Evolutionary conservation across 2,888 invertebrate genomes (phyloP), one percentile per base, ranked within the genome.

Genomic region (Megalurothrips usitatus): DNA sequence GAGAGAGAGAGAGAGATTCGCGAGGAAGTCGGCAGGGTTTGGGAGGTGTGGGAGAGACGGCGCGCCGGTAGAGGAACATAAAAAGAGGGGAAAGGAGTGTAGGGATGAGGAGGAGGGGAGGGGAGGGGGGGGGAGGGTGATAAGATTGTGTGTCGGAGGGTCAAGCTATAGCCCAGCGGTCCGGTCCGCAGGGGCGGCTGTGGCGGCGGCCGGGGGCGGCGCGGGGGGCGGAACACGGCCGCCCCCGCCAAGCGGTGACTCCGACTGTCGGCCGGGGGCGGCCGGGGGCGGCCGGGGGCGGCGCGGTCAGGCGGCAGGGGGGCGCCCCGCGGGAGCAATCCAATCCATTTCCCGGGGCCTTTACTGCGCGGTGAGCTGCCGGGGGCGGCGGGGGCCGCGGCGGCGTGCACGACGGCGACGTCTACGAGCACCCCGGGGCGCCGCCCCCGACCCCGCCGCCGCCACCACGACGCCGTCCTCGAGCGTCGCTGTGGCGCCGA

Each of bases 341-440:
- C 68, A 75, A 75, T 75, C 68, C 68, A 75, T 75, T 75, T 75
- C 68, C 68, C 26, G 26, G 26, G 68, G 68, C 68, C 23, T 75
- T 75, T 75, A 75, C 23, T 23, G 68, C 68, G 23, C n/a, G n/a
- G n/a, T n/a, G n/a, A n/a, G n/a, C n/a, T n/a, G n/a, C n/a, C n/a
- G n/a, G n/a, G n/a, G n/a, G n/a, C n/a, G n/a, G n/a, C n/a, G n/a
- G n/a, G n/a, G n/a, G n/a, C n/a, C n/a, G n/a, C n/a, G n/a, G n/a
- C n/a, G n/a, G n/a, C n/a, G n/a, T n/a, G n/a, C n/a, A n/a, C n/a
- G n/a, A n/a, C n/a, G n/a, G n/a, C n/a, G n/a, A n/a, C n/a, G n/a
- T n/a, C n/a, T n/a, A n/a, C n/a, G n/a, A n/a, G n/a, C n/a, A n/a
- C n/a, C n/a, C n/a, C n/a, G n/a, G 6, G 6, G 34, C 34, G 68